Base-by-base conservation (phyloP, 2,888 invertebrate species). In the Acrobasis suavella region DNA sequence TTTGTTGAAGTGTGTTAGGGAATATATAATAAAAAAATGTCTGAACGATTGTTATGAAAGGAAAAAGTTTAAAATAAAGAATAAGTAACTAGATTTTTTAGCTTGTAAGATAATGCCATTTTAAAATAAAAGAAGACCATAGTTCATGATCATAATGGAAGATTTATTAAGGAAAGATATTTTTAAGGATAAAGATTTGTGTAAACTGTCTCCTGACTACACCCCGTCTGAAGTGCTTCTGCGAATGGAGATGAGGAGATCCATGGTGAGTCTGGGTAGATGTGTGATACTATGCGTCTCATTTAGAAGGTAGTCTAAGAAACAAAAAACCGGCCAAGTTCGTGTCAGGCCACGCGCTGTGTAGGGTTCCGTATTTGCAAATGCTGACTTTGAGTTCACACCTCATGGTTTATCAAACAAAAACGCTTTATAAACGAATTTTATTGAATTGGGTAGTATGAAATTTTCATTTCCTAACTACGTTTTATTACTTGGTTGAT, bases 81-180 rank as follows among this genome's bases (percentile, higher is more conserved):
- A n/a, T n/a, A n/a, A n/a, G n/a, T n/a, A n/a, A 16, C 32, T 32
- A 7, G 32, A 32, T 32, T 7, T 32, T 32, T 32, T 3, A 9
- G 42, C 46, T 14, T 42, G 42, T 46, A 46, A 14, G 14, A 14
- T 46, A 46, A 14, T 14, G 12, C 46, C 6, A 51, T 52, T 9
- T 22, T 52, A 14, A 32, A 32, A 32, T 14, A 7, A 54, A 12
- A 54, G 14, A 56, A 51, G 14, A 46, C n/a, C 37, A 5, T 37
- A 15, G 22, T 22, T 22, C 22, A 22, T 22, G 22, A 22, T 22
- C 32, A 46, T 49, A 39, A 86, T 88, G 86, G 85, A 88, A 67
- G 78, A 86, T 67, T 72, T 88, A 68, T 65, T 86, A 54, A 73
- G 72, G 22, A 87, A 85, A 74, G 78, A 87, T 62, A 85, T 86